Conservation (phyloP, 1,140 invertebrate genomes). For the Zaprionus gabonicus region DNA sequence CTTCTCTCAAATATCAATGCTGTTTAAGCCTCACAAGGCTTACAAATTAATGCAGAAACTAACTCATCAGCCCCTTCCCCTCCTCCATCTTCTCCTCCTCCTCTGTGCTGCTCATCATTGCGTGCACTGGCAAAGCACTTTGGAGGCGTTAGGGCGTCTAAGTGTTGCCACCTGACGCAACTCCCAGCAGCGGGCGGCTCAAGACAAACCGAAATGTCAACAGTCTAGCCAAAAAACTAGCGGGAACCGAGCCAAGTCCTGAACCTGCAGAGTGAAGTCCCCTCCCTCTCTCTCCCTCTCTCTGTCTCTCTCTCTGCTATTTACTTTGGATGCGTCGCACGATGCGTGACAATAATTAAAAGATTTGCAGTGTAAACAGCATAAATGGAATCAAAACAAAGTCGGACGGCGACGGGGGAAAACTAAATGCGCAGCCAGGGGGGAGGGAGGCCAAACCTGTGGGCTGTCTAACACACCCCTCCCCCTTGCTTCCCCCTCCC, state of each 20-base stretch:
- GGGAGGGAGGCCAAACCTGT: conserved; percentile 21
- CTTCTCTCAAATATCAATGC: background rate
- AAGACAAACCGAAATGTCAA: conserved; percentile 47
- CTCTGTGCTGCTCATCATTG: background rate
- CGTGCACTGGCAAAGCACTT: conserved; percentile 20
- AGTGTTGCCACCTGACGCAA: conserved; percentile 58
- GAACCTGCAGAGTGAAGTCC: background rate
- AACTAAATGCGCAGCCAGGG: conserved; percentile 56
- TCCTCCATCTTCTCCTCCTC: background rate
- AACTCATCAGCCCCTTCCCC: background rate
- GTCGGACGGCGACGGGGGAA: conserved; percentile 42
- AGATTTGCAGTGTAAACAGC: conserved; percentile 77
- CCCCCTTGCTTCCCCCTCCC: background rate
- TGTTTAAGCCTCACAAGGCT: background rate
- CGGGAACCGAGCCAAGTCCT: background rate
- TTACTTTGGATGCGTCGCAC: conserved; percentile 33
- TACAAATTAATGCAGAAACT: background rate
- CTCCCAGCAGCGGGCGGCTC: conserved; percentile 56
- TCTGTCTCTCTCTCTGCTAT: conserved; percentile 2
- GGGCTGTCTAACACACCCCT: background rate
- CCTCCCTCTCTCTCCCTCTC: too few species aligned
- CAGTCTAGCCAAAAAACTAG: conserved; percentile 46
- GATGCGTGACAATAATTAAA: conserved; percentile 78
- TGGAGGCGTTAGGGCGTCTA: conserved; percentile 23
- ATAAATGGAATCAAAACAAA: conserved; percentile 83